phyloP scores from a whole-genome alignment of 2,113 vertebrate species.

The Pseudorasbora parva region DNA sequence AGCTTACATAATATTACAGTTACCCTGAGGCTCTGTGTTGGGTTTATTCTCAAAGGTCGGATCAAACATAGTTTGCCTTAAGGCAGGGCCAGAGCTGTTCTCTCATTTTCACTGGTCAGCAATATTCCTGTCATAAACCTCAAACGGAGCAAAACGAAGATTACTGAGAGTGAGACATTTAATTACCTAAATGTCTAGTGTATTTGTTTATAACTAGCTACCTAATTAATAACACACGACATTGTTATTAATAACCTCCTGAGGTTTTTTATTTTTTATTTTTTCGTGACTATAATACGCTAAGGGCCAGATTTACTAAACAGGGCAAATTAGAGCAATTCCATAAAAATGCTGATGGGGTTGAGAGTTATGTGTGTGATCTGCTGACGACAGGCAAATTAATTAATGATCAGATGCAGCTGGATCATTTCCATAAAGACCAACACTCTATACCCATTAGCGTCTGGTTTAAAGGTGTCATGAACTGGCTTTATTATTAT shows the following conservation, averaged over 20 bases:
- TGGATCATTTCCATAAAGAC: no score
- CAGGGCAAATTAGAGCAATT: no score
- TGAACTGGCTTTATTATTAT: no score
- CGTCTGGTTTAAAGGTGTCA: no score
- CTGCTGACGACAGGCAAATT: no score
- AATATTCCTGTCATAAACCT: background rate
- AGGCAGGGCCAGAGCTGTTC: conserved; percentile 3
- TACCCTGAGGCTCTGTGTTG: conserved; percentile 22
- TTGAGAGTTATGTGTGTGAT: no score
- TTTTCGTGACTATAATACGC: background rate
- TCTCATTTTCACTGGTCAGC: conserved; percentile 24
- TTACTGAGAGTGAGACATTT: background rate
- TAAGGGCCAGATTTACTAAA: no score
- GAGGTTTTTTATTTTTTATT: background rate
- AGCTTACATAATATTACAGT: conserved; percentile 34
- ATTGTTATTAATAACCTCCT: background rate
- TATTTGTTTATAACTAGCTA: conserved; percentile 2
- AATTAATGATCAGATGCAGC: no score
- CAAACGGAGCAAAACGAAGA: background rate
- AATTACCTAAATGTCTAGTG: background rate
- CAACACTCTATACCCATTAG: no score
- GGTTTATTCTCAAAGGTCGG: conserved; percentile 20
- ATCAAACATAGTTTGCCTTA: conserved; percentile 20
- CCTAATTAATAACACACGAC: background rate
- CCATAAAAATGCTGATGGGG: no score